Conservation (phyloP, 2,797 vertebrate species). For the Myripristis jacobus region DNA sequence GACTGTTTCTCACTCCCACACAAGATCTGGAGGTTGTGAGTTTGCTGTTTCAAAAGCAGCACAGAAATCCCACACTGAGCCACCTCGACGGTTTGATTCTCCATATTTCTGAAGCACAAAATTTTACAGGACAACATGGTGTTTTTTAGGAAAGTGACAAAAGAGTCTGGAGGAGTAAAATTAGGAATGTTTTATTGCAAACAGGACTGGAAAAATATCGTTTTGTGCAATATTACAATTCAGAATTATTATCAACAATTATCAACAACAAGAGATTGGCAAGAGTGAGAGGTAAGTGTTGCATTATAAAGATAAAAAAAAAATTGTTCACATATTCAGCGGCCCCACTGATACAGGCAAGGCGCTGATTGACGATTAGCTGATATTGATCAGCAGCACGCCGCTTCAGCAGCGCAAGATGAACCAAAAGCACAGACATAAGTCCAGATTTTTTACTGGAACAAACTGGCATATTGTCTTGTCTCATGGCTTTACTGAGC, state of each 20-base stretch:
- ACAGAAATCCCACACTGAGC: neutral
- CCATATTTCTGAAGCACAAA: neutral
- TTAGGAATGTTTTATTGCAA: constrained; percentile 44
- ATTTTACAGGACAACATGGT: neutral
- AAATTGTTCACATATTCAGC: neutral
- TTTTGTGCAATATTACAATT: constrained; percentile 17
- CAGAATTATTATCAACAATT: too few species aligned
- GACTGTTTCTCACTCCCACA: constrained; percentile 53
- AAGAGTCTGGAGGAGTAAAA: neutral
- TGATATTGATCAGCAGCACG: too few species aligned
- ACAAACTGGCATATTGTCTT: too few species aligned
- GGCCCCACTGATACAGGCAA: neutral
- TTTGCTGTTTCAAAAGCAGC: constrained; percentile 2
- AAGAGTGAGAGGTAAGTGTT: constrained; percentile 22
- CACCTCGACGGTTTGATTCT: neutral
- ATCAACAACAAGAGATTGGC: neutral
- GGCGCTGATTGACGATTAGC: too few species aligned
- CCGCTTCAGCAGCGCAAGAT: too few species aligned
- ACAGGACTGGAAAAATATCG: neutral
- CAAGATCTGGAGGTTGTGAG: constrained; percentile 32
- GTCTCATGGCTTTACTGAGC: too few species aligned
- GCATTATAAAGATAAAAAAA: constrained; percentile 3
- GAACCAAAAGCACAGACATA: too few species aligned
- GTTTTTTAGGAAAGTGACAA: neutral
- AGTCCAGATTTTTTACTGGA: too few species aligned